Evolutionary conservation across 2,888 invertebrate genomes (phyloP).

Genomic region (Amorpha juglandis): DNA sequence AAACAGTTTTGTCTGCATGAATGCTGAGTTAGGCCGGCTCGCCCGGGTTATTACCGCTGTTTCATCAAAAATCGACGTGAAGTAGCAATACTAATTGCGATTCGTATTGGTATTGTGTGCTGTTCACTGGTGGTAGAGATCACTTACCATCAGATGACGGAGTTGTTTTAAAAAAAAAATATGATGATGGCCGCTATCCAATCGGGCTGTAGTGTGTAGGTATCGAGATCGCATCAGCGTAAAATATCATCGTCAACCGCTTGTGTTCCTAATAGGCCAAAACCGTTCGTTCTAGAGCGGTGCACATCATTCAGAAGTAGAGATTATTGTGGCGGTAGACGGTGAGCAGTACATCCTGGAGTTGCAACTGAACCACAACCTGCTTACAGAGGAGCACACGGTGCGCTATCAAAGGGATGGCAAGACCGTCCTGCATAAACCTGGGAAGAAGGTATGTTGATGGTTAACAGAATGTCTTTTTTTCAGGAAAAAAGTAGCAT

Average conservation of each 20-base stretch:
- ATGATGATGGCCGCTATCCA: too few relatives aligned
- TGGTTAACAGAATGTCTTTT: not conserved
- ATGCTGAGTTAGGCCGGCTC: too few relatives aligned
- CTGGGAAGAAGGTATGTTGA: slow-evolving; percentile 77
- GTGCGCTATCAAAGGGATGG: slow-evolving; percentile 84
- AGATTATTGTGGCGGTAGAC: slow-evolving; percentile 87
- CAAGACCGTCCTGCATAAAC: slow-evolving; percentile 80
- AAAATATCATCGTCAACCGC: not conserved
- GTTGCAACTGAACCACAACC: slow-evolving; percentile 88
- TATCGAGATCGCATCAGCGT: not conserved
- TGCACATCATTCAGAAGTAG: slow-evolving; percentile 74
- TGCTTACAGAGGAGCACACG: slow-evolving; percentile 88
- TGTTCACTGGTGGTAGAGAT: too few relatives aligned
- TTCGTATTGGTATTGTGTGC: too few relatives aligned
- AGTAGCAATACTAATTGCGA: too few relatives aligned
- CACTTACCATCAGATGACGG: too few relatives aligned
- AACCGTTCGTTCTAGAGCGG: slow-evolving; percentile 56
- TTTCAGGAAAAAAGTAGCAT: too few relatives aligned
- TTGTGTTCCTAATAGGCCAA: too few relatives aligned
- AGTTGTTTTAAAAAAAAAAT: too few relatives aligned
- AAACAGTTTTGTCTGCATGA: too few relatives aligned
- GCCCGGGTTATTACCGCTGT: too few relatives aligned
- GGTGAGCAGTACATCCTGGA: slow-evolving; percentile 88
- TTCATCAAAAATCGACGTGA: too few relatives aligned
- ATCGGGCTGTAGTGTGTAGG: slow-evolving; percentile 4